These are phyloP conservation scores for Lota lota DNA, from an alignment of 2,113 vertebrate genomes.

Conservation along the genomic window DNA sequence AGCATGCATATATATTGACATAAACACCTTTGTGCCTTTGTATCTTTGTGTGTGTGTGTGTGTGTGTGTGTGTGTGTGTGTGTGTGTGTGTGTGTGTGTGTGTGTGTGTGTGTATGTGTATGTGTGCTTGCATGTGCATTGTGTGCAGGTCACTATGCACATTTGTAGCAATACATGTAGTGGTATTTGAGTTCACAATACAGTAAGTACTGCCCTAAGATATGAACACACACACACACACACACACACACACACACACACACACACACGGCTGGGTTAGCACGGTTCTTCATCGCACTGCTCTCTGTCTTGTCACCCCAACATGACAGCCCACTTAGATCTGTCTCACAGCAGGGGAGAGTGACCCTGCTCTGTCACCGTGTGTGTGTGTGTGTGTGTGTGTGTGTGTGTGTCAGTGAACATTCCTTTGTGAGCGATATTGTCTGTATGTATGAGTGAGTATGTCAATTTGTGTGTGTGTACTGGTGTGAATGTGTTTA, in stretches of 20 bases:
- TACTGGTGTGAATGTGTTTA: not conserved
- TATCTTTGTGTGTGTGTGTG: conserved; percentile 22
- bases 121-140: not conserved
- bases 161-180: conserved; percentile 84
- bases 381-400: conserved; percentile 1
- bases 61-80: conserved; percentile 22
- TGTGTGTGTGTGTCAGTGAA: not conserved
- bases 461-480: conserved; percentile 17
- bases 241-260: conserved; percentile 12
- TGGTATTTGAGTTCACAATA: conserved; percentile 80
- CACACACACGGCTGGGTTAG: conserved; percentile 16
- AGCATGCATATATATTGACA: conserved; percentile 29
- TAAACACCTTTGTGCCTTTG: too few relatives aligned
- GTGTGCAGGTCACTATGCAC: conserved; percentile 76
- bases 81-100: conserved; percentile 1
- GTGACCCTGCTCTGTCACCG: conserved; percentile 17
- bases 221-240: conserved; percentile 2
- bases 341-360: conserved; percentile 41
- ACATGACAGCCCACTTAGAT: conserved; percentile 49
- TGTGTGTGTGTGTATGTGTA: not conserved
- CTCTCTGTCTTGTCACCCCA: conserved; percentile 36
- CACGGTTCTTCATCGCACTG: conserved; percentile 49
- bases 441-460: not conserved
- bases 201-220: conserved; percentile 78
- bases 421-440: conserved; percentile 17